Evolutionary conservation across 2,113 vertebrate species (phyloP), one percentile per base, ranked within the genome.

Genomic region (Collichthys lucidus): DNA sequence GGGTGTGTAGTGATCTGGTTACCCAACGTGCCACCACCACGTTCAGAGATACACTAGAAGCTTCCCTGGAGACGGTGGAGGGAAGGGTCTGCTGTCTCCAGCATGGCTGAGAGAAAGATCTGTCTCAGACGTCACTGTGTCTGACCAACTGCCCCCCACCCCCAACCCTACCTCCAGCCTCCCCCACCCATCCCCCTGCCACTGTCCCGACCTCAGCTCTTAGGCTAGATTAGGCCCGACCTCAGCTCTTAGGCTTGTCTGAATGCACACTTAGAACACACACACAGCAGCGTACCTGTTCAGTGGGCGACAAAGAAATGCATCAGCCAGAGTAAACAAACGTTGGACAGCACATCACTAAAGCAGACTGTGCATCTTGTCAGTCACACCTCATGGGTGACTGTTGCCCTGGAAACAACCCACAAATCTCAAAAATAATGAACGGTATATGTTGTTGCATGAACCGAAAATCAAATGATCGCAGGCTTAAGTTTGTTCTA

Each of bases 91-190:
- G 92, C 91, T 96, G 95, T 94, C 94, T 96, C 93, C 93, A 91
- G 90, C 87, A 78, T 73, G 74, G 83, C 94, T 79, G 88, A 95
- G 90, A 95, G 71, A 87, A 83, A 84, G 75, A 87, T 92, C 92
- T 93, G 91, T 95, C 95, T 95, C 80, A 88, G 88, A 95, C 93
- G 93, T 95, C 95, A 94, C 89, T 92, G 92, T 95, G 95, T 96
- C 94, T 94, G 86, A 94, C 76, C 91, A 77, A 80, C 78, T 83
- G 74, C 81, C 90, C 91, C 31, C 11, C 26, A 46, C n/a, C 0
- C 7, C 7, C 35, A 1, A 35, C 35, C 7, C 35, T 2, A 40
- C 35, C 35, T 9, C 35, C 35, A 40, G 7, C 35, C 35, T 1
- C 31, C 35, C 7, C 35, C 35, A 40, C 35, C 7, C 35, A 40